Base-by-base conservation (phyloP, 2,113 vertebrate species). In the Tetrax tetrax region DNA sequence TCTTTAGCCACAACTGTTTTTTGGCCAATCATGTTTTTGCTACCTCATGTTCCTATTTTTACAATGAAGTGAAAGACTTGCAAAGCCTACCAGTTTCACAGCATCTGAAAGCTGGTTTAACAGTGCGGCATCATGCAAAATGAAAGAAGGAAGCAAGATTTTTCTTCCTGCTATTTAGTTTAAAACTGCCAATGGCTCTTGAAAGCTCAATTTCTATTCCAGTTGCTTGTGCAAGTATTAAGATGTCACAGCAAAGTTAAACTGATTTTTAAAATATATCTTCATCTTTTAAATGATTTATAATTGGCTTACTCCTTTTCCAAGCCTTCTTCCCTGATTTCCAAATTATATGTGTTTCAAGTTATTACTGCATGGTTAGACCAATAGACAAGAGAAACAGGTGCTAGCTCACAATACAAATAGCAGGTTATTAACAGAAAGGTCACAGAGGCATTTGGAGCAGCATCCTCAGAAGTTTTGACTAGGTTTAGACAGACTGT, bases 91-190 rank as follows among this genome's bases (percentile, higher is more conserved):
- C 12, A 37, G 28, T 63, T 83, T 60, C 33, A 89, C n/a, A 89
- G 64, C 45, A 80, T 33, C 71, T 22, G 15, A 83, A 65, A 92
- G 59, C 45, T 53, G 29, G 41, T 64, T 63, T 83, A 45, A 56
- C 45, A 72, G 48, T 3, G 23, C 33, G 5, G 3, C 3, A 0
- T 25, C 48, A 27, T 0, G 0, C 45, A 53, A 38, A 37, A 85
- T 24, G 25, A 35, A 68, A 79, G n/a, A 66, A 65, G 14, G 15
- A 71, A 69, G n/a, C 43, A 50, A 50, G 51, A 83, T 45, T 90
- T 76, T 82, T 87, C 57, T 80, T 71, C 45, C 65, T 51, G 57
- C 33, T 69, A 51, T 23, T 65, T 56, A 28, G 17, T 75, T 85
- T 75, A 45, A 77, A 89, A 74, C 59, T 45, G 28, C 19, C 28